phyloP scores from a whole-genome alignment of 1,140 invertebrate genomes.

The Drosophila paulistorum region DNA sequence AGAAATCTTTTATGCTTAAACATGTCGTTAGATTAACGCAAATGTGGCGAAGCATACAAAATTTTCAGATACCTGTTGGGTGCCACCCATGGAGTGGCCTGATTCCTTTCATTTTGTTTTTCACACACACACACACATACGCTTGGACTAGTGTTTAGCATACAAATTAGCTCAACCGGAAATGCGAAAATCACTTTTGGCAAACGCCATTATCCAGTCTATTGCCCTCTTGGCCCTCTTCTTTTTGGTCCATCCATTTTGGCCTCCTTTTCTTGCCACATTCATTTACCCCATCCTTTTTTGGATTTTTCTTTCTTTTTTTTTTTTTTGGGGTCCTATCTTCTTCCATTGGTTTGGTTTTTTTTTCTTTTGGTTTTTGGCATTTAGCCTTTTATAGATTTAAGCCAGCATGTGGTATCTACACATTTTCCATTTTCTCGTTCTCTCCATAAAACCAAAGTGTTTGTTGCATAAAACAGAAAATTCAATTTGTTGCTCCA shows the following conservation, averaged over 20 bases:
- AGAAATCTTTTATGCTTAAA: conserved; percentile 76
- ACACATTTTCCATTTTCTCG: conserved; percentile 37
- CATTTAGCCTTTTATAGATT: conserved; percentile 16
- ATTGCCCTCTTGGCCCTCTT: conserved; percentile 35
- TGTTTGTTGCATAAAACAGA: conserved; percentile 62
- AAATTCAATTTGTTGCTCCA: conserved; percentile 65
- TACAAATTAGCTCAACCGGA: conserved; percentile 75
- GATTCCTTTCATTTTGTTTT: conserved; percentile 12
- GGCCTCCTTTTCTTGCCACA: conserved; percentile 16
- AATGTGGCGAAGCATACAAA: conserved; percentile 77
- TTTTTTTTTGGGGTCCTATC: not conserved
- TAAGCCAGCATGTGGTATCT: conserved; percentile 38
- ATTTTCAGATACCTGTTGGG: conserved; percentile 68
- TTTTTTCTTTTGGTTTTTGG: conserved; percentile 16
- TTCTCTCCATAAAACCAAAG: conserved; percentile 59
- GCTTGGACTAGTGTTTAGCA: conserved; percentile 67
- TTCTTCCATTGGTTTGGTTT: not conserved
- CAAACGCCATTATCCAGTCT: conserved; percentile 69
- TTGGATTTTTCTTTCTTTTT: not conserved
- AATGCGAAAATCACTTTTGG: conserved; percentile 79
- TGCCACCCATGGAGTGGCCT: conserved; percentile 21
- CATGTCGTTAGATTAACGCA: conserved; percentile 79
- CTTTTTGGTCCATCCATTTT: not conserved
- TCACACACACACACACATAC: conserved; percentile 20
- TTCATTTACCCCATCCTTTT: conserved; percentile 2